Conservation (phyloP, 1,140 invertebrate species). For the Drosophila asahinai region DNA sequence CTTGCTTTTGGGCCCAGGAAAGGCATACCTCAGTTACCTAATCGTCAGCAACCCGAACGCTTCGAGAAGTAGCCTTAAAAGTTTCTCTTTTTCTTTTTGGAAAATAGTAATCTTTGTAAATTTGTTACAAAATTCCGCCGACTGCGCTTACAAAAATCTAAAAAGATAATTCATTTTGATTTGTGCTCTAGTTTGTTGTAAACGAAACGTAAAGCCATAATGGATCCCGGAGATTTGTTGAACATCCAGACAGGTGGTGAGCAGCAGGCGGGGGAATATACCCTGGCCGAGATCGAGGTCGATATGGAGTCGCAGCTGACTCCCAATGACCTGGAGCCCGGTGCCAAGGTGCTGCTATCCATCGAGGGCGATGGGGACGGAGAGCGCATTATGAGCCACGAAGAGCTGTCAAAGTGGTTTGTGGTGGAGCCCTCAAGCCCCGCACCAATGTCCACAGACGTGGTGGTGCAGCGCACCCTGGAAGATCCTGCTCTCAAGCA, state of each 20-base stretch:
- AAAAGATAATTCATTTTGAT: neutral
- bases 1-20: neutral
- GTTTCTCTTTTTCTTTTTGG: neutral
- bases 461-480: conserved; percentile 61
- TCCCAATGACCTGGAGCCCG: conserved; percentile 34
- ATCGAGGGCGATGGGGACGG: conserved; percentile 31
- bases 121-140: neutral
- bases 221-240: conserved; percentile 4
- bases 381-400: conserved; percentile 35
- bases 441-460: conserved; percentile 46
- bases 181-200: neutral
- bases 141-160: neutral
- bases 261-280: conserved; percentile 36
- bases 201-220: neutral
- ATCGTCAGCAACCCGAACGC: conserved; percentile 4
- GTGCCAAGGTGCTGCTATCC: conserved; percentile 57
- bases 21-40: conserved; percentile 20
- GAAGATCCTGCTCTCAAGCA: conserved; percentile 65
- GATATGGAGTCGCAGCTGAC: conserved; percentile 35
- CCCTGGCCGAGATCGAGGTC: conserved; percentile 62
- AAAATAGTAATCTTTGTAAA: neutral
- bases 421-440: neutral
- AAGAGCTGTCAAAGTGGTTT: conserved; percentile 52
- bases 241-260: conserved; percentile 1
- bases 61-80: conserved; percentile 4